Evolutionary conservation across 1,140 invertebrate genomes (phyloP).

Genomic region (Panonychus citri): DNA sequence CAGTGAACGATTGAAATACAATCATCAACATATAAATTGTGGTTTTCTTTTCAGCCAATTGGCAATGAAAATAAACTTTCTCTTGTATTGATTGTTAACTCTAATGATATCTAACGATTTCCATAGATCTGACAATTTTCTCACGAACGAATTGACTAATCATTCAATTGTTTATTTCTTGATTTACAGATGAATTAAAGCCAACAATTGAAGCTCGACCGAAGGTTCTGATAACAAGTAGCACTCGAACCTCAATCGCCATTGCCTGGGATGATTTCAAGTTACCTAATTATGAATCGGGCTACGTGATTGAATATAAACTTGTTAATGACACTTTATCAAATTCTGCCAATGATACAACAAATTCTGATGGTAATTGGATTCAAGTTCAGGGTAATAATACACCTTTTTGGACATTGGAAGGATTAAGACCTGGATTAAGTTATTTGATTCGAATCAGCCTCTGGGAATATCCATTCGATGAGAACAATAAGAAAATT

Average conservation of each 20-base stretch:
- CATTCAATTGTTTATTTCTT: no score
- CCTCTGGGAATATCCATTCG: conserved; percentile 17
- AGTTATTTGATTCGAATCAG: conserved; percentile 19
- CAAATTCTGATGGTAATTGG: conserved; percentile 4
- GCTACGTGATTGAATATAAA: conserved; percentile 16
- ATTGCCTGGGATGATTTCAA: conserved; percentile 24
- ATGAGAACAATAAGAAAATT: conserved; percentile 6
- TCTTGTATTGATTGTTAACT: no score
- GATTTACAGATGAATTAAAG: no score
- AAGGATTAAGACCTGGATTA: conserved; percentile 16
- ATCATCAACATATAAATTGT: no score
- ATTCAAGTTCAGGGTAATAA: conserved; percentile 13
- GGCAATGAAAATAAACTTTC: no score
- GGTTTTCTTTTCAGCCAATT: no score
- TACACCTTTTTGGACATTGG: conserved; percentile 15
- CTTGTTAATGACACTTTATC: neutral
- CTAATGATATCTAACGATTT: no score
- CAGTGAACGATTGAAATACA: no score
- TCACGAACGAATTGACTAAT: no score
- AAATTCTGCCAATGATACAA: no score
- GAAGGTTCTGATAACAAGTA: conserved; percentile 19
- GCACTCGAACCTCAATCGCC: conserved; percentile 16
- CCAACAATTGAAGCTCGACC: conserved; percentile 8
- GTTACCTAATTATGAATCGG: conserved; percentile 14
- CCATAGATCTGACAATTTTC: no score